These are phyloP conservation scores for Rhinopomastus cyanomelas DNA, from an alignment of 2,113 vertebrate genomes.

Conservation along the genomic window DNA sequence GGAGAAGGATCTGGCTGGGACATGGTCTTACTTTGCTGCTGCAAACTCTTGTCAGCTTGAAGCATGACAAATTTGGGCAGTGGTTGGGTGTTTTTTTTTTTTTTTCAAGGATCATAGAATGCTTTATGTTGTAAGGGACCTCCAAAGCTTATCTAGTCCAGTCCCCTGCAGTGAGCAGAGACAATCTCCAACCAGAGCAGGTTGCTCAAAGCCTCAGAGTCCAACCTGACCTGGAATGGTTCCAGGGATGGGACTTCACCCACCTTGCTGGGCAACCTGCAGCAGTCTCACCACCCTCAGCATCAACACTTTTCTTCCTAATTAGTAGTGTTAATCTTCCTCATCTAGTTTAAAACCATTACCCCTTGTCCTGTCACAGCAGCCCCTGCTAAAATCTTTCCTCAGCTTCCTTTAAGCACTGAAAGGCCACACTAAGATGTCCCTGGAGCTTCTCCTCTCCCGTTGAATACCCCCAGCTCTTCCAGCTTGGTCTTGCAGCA, in stretches of 20 bases:
- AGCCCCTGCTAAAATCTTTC: neutral
- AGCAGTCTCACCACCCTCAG: neutral
- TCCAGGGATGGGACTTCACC: neutral
- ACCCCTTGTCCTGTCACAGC: neutral
- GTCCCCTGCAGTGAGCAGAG: neutral
- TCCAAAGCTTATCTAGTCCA: neutral
- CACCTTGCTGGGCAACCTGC: neutral
- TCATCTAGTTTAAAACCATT: neutral
- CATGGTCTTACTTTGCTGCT: neutral
- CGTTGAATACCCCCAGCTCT: no score
- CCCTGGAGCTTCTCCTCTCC: no score
- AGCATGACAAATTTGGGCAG: neutral
- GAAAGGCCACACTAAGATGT: neutral
- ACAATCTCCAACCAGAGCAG: no score
- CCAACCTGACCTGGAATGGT: neutral
- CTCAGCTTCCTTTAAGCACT: neutral
- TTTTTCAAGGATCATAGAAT: neutral
- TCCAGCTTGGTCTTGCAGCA: no score
- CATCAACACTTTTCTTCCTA: neutral
- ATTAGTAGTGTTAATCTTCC: neutral
- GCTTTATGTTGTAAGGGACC: neutral
- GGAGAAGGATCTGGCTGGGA: neutral
- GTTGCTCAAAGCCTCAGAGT: neutral
- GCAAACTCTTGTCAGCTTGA: neutral
- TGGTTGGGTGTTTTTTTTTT: neutral